Evolutionary conservation across 2,113 vertebrate species (phyloP).

Genomic region (Oncorhynchus kisutch): DNA sequence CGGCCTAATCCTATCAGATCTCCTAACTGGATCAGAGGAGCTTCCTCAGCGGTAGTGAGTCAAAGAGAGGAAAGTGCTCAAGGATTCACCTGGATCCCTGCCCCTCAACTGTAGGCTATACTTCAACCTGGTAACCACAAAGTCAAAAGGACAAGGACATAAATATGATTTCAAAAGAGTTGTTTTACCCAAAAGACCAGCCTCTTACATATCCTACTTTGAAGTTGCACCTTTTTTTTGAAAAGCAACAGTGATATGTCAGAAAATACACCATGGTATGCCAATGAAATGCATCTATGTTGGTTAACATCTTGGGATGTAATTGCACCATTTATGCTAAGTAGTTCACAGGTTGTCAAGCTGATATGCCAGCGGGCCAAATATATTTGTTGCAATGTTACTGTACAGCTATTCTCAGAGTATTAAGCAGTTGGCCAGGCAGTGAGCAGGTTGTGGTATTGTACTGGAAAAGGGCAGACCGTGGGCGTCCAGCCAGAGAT

Average conservation of each 20-base stretch:
- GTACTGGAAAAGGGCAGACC: constrained; percentile 1
- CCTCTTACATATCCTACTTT: not conserved
- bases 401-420: not conserved
- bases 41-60: constrained; percentile 15
- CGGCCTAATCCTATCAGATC: constrained; percentile 56
- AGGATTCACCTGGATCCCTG: not conserved
- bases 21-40: constrained; percentile 53
- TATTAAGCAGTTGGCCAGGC: not conserved
- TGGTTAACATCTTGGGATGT: not conserved
- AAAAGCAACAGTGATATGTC: not conserved
- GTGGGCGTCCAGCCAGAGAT: not conserved
- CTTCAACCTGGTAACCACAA: too few species aligned
- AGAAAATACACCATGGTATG: not conserved
- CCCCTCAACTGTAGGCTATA: too few species aligned
- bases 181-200: too few species aligned
- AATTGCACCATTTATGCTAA: not conserved
- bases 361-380: not conserved
- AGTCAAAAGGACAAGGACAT: too few species aligned
- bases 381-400: not conserved
- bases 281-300: not conserved
- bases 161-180: too few species aligned
- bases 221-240: not conserved
- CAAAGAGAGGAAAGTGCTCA: constrained; percentile 35
- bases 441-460: not conserved
- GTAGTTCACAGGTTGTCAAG: constrained; percentile 2